These are phyloP conservation scores for Caenorhabditis zanzibari DNA, from an alignment of 2,888 invertebrate genomes.

Conservation along the genomic window DNA sequence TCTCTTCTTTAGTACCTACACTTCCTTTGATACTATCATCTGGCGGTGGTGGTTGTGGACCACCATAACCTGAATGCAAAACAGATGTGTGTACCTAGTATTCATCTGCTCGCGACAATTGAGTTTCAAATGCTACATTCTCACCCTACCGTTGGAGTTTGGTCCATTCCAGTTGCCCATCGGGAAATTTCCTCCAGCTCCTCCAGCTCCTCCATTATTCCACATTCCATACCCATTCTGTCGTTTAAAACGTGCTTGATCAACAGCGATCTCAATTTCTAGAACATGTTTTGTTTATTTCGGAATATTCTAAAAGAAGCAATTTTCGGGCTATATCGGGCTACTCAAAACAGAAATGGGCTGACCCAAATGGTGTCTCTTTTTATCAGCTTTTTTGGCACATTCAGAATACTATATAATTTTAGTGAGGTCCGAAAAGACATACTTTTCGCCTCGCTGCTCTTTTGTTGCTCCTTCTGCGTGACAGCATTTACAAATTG, in stretches of 20 bases:
- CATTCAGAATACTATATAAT: neutral
- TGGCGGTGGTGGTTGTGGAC: slow-evolving; percentile 35
- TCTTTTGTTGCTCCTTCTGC: slow-evolving; percentile 9
- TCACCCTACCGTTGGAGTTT: slow-evolving; percentile 49
- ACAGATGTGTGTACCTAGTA: neutral
- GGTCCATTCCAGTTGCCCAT: slow-evolving; percentile 55
- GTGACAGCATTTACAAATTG: slow-evolving; percentile 20
- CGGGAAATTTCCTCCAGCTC: slow-evolving; percentile 42
- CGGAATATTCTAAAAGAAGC: neutral
- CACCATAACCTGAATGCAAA: slow-evolving; percentile 41
- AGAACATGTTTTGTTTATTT: slow-evolving; percentile 17
- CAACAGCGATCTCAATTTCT: slow-evolving; percentile 10
- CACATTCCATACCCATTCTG: slow-evolving; percentile 59
- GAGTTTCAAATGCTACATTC: slow-evolving; percentile 13
- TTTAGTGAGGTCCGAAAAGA: neutral
- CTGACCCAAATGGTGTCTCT: neutral
- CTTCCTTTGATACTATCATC: slow-evolving; percentile 61
- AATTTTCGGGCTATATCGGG: neutral
- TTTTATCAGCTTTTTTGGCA: slow-evolving; percentile 21
- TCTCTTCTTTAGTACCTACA: slow-evolving; percentile 41
- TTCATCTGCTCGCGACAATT: slow-evolving; percentile 3
- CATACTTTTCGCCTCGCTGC: slow-evolving; percentile 33
- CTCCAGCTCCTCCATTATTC: slow-evolving; percentile 49
- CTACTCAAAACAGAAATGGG: slow-evolving; percentile 7
- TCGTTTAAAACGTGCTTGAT: slow-evolving; percentile 35